Base-by-base conservation (phyloP, 1,140 invertebrate genomes). In the Drosophila jambulina region DNA sequence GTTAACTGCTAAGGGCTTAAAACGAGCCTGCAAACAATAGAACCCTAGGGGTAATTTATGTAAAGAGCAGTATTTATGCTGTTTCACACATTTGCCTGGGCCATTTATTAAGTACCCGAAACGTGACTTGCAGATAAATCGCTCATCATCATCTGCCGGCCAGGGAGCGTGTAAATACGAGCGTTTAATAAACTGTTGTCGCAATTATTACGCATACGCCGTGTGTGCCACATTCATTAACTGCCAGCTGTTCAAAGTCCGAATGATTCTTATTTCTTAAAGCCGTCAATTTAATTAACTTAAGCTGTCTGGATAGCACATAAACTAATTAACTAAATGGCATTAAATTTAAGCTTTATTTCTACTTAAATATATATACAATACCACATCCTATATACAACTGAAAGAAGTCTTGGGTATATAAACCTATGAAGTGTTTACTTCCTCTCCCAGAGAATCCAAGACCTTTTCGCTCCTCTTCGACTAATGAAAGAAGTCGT, bases 71-170 rank as follows among this genome's bases (percentile, higher is more conserved):
- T 75, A 76, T 76, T 75, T 76, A 75, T 76, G 74, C 71, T 76
- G 71, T 64, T 76, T 75, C 75, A 78, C 76, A 71, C 65, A 71
- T 78, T 78, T 78, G 75, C 65, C 75, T 53, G 51, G 76, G 51
- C 67, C 76, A 78, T 78, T 81, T 71, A 81, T 81, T 70, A 81
- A 65, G 79, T 71, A 64, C 65, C 79, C 45, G 46, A 72, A 82
- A 82, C 79, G 67, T 81, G 79, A 72, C 67, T 77, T 72, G 79
- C 72, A 76, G 57, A 71, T 81, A 65, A 76, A 81, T 75, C 43
- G 71, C 38, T 51, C 53, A 51, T 59, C 75, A 75, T 64, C 75
- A 75, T 64, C 42, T 53, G 75, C 64, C 38, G 57, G 42, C 56
- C 56, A 46, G 25, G 56, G 36, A 51, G 64, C 56, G 63, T 78